Evolutionary conservation across 2,113 vertebrate species (phyloP).

Genomic region (Ciconia maguari): DNA sequence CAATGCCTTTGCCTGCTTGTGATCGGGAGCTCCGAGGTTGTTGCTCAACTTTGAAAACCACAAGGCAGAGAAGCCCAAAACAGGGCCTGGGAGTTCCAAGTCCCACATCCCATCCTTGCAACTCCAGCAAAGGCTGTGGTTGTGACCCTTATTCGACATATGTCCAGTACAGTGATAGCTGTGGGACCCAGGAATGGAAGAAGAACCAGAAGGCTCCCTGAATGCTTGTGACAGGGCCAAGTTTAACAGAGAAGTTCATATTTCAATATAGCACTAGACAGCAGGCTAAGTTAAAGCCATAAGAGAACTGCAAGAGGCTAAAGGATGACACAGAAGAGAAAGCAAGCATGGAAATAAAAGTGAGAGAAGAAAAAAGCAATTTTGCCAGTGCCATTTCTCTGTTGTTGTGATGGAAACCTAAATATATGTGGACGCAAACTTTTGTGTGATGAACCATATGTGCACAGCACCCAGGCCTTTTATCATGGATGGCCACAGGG

Average conservation of each 20-base stretch:
- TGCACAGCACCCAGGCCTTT: not conserved
- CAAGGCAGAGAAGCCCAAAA: not conserved
- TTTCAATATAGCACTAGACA: not conserved
- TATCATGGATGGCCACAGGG: not conserved
- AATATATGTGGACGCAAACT: not conserved
- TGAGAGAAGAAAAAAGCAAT: not conserved
- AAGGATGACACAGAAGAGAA: not conserved
- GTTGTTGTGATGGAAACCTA: not conserved
- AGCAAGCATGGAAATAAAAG: not conserved
- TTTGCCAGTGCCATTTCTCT: not conserved
- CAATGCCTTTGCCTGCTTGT: not conserved
- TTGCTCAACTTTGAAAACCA: not conserved
- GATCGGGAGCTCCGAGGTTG: fast-evolving
- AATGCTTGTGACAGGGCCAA: not conserved
- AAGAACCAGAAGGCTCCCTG: not conserved
- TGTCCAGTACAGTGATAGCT: not conserved
- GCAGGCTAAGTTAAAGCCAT: not conserved
- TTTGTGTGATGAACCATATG: not conserved
- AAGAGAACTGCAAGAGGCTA: not conserved
- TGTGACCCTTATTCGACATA: not conserved
- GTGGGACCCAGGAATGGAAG: not conserved
- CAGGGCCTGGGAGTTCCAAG: not conserved
- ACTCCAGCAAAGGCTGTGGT: not conserved
- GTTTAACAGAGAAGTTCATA: not conserved
- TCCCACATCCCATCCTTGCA: not conserved